A percentile compares a stretch with the other conserved stretches of the same genome.
Conservation (phyloP, 2,888 invertebrate genomes). For the Oscheius sp. region DNA sequence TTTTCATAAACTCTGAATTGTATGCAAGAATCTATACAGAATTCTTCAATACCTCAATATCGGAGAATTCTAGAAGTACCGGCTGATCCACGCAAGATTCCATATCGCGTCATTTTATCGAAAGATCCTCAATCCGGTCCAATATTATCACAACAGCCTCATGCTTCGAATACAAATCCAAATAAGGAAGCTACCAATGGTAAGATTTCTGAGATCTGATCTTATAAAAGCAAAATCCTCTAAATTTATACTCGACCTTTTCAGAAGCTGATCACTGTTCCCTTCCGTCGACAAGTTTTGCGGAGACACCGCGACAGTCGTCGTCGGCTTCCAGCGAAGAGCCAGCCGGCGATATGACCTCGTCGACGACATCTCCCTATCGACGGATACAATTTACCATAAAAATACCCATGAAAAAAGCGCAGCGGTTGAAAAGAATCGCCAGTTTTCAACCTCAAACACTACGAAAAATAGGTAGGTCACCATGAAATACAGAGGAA, state of each 20-base stretch:
- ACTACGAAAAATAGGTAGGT: constrained; percentile 46
- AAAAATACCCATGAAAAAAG: constrained; percentile 49
- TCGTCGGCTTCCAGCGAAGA: constrained; percentile 23
- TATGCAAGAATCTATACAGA: no score
- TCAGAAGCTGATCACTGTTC: constrained; percentile 25
- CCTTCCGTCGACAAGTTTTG: constrained; percentile 28
- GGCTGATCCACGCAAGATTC: no score
- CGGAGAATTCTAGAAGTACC: no score
- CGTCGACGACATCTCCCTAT: constrained; percentile 26
- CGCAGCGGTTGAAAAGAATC: constrained; percentile 54
- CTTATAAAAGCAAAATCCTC: no score
- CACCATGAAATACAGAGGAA: background rate
- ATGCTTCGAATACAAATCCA: no score
- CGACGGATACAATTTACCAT: constrained; percentile 40
- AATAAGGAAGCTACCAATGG: no score
- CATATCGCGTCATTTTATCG: background rate
- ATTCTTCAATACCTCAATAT: no score
- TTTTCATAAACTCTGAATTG: no score
- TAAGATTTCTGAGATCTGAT: no score
- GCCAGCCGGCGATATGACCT: constrained; percentile 32
- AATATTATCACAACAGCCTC: no score
- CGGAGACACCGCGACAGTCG: constrained; percentile 9
- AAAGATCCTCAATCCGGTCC: no score
- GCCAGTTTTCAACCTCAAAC: constrained; percentile 55
- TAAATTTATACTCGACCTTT: background rate